These are phyloP conservation scores for Thomomys bottae DNA, from an alignment of 2,113 vertebrate species.

Conservation along the genomic window DNA sequence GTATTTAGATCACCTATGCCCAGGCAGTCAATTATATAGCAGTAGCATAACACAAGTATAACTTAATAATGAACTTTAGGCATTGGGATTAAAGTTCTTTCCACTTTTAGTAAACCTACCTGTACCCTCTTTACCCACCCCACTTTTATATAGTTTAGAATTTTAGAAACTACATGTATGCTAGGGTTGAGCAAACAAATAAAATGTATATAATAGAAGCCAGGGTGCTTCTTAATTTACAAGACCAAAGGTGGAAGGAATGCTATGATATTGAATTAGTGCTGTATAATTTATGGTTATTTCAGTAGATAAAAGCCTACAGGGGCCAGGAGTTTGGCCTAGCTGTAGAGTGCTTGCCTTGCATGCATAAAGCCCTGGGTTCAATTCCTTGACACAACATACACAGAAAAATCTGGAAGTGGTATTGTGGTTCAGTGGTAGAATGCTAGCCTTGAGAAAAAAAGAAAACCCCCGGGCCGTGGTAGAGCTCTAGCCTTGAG, in stretches of 20 bases:
- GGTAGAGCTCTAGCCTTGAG: too few species aligned
- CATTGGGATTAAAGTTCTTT: slow-evolving; percentile 6
- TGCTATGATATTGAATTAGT: not conserved
- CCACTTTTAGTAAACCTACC: not conserved
- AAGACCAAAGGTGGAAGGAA: not conserved
- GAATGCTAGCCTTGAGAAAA: too few species aligned
- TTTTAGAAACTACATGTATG: slow-evolving; percentile 6
- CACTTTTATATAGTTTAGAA: not conserved
- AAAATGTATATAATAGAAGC: not conserved
- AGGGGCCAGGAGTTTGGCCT: too few species aligned
- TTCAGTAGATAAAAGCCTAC: not conserved
- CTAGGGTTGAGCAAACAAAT: slow-evolving; percentile 9
- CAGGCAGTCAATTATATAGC: not conserved
- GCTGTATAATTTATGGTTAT: not conserved
- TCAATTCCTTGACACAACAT: too few species aligned
- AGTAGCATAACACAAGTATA: not conserved
- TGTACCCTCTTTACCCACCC: too few species aligned
- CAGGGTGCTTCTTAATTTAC: not conserved
- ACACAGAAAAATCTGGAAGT: too few species aligned
- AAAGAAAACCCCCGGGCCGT: too few species aligned
- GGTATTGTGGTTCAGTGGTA: too few species aligned
- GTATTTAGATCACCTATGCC: not conserved
- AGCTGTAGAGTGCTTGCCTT: too few species aligned
- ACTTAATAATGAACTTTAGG: not conserved
- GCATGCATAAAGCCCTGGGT: too few species aligned